A percentile compares a stretch with the other conserved stretches of the same genome.
Conservation (phyloP, 2,113 vertebrate genomes). For the Noctilio leporinus region DNA sequence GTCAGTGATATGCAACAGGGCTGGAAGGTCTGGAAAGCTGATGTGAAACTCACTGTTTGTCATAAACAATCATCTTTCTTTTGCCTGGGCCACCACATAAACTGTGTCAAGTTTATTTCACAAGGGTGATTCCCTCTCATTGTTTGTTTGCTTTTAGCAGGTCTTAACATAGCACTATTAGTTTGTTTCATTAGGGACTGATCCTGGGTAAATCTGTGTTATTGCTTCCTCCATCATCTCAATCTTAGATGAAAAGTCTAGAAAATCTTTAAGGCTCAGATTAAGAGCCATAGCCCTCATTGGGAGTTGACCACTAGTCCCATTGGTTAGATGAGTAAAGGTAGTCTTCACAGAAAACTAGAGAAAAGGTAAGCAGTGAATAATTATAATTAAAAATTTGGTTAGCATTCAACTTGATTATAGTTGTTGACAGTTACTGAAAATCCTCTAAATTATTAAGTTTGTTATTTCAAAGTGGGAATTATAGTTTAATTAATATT, state of each 20-base stretch:
- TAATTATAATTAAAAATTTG: neutral
- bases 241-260: neutral
- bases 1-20: neutral
- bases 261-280: neutral
- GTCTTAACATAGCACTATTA: neutral
- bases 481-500: neutral
- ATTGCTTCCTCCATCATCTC: neutral
- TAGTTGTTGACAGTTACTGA: conserved; percentile 15
- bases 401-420: neutral
- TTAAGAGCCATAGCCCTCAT: neutral
- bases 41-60: neutral
- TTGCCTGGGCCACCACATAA: neutral
- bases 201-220: neutral
- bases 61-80: neutral
- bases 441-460: conserved; percentile 35
- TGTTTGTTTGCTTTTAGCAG: neutral
- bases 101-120: neutral
- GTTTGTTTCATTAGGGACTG: neutral
- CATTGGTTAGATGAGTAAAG: neutral
- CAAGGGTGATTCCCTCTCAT: neutral
- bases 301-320: neutral
- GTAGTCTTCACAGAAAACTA: neutral
- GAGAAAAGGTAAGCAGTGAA: neutral
- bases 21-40: neutral
- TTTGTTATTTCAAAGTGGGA: neutral